phyloP scores from a whole-genome alignment of 2,113 vertebrate genomes.

The Pachyramphus minor region DNA sequence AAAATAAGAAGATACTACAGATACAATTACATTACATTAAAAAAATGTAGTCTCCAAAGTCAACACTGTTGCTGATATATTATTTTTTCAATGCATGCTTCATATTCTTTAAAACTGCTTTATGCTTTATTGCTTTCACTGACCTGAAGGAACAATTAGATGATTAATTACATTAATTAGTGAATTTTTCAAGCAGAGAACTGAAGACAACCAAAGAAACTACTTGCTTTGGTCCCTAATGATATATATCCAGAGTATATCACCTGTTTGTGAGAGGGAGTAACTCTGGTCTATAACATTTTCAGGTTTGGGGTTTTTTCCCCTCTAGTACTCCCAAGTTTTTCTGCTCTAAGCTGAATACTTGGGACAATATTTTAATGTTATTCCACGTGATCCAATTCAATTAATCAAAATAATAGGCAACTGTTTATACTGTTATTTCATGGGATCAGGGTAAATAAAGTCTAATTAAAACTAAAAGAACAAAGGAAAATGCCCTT shows the following conservation, averaged over 20 bases:
- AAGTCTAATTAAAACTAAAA: neutral
- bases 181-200: neutral
- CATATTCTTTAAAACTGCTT: neutral
- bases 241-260: neutral
- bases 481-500: neutral
- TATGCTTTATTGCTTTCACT: neutral
- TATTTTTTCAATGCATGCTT: neutral
- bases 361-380: neutral
- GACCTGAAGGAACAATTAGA: neutral
- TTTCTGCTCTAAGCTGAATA: neutral
- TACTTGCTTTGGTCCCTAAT: neutral
- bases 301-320: fast-evolving
- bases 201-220: neutral
- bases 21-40: neutral
- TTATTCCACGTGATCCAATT: neutral
- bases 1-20: neutral
- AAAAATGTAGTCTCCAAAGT: neutral
- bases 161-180: neutral
- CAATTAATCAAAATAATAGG: neutral
- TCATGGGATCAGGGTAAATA: neutral
- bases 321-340: neutral
- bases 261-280: neutral
- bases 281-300: neutral
- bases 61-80: neutral
- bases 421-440: neutral